These are phyloP conservation scores for Cryptomyrus ogoouensis DNA, from an alignment of 2,113 vertebrate species.

Conservation along the genomic window DNA sequence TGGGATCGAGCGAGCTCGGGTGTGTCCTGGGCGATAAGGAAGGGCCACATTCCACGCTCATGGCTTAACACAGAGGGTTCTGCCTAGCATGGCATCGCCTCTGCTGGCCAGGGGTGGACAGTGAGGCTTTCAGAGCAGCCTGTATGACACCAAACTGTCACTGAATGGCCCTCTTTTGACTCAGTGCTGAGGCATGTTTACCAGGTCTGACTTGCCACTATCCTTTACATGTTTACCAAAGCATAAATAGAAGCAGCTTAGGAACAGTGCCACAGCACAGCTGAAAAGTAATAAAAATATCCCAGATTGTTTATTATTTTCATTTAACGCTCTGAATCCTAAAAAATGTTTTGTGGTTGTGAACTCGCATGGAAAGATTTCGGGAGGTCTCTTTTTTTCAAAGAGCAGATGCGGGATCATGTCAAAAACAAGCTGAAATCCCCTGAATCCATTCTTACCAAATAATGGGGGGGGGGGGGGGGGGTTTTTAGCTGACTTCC, in stretches of 20 bases:
- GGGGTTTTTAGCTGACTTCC: slow-evolving; percentile 37
- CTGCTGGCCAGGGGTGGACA: neutral
- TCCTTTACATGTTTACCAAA: neutral
- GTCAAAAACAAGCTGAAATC: slow-evolving; percentile 7
- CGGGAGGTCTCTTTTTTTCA: neutral
- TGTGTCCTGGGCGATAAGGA: neutral
- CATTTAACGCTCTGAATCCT: neutral
- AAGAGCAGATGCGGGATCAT: neutral
- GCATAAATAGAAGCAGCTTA: neutral
- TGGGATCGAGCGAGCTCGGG: neutral
- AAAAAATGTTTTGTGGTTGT: neutral
- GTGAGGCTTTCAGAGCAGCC: neutral
- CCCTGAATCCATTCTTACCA: slow-evolving; percentile 39
- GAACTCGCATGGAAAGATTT: neutral
- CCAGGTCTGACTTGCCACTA: neutral
- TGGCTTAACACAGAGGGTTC: neutral
- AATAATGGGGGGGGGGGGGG: slow-evolving; percentile 38
- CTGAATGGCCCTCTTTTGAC: neutral
- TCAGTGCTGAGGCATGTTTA: neutral
- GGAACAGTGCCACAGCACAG: neutral
- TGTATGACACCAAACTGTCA: neutral
- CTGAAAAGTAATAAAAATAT: neutral
- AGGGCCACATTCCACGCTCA: neutral
- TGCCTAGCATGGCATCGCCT: neutral
- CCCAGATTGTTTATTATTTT: neutral